Evolutionary conservation across 1,140 invertebrate genomes (phyloP).

Genomic region (Drosophila kepulauana): DNA sequence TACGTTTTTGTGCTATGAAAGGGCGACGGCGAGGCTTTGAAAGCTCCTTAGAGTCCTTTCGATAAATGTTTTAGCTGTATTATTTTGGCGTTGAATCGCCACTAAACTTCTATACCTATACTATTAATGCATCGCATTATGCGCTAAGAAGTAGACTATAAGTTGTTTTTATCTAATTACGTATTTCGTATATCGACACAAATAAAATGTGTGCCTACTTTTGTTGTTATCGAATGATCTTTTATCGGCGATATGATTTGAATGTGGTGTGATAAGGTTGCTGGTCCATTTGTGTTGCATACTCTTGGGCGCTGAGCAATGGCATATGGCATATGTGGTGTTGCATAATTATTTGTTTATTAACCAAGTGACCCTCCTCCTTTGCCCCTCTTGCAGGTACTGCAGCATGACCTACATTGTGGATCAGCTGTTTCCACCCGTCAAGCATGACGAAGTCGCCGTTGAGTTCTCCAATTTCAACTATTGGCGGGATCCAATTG

Average conservation of each 20-base stretch:
- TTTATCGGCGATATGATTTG: slow-evolving; percentile 17
- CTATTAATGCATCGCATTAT: slow-evolving; percentile 1
- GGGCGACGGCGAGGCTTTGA: slow-evolving; percentile 10
- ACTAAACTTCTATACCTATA: not conserved
- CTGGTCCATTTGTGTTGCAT: slow-evolving; percentile 26
- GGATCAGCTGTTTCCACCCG: slow-evolving; percentile 96
- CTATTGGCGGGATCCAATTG: slow-evolving; percentile 96
- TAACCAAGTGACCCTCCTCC: not conserved
- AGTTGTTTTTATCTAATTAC: slow-evolving; percentile 28
- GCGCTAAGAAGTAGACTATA: slow-evolving; percentile 9
- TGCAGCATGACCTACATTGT: slow-evolving; percentile 96
- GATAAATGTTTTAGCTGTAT: slow-evolving; percentile 17
- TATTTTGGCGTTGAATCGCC: slow-evolving; percentile 4
- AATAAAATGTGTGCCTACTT: slow-evolving; percentile 60
- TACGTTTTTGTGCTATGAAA: slow-evolving; percentile 22
- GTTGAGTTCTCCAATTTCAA: slow-evolving; percentile 95
- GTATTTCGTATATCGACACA: slow-evolving; percentile 20
- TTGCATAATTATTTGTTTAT: slow-evolving; percentile 23
- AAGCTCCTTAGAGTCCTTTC: slow-evolving; percentile 6
- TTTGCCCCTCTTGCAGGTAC: slow-evolving; percentile 88
- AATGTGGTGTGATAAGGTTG: slow-evolving; percentile 43
- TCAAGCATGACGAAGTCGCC: slow-evolving; percentile 88
- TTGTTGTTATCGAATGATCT: slow-evolving; percentile 40
- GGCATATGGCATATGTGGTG: slow-evolving; percentile 1
- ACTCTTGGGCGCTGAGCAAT: slow-evolving; percentile 37